Percentiles rank a stretch among this genome's conserved stretches.
These are phyloP conservation scores for Anableps anableps DNA, from an alignment of 2,797 vertebrate genomes.

Conservation along the genomic window DNA sequence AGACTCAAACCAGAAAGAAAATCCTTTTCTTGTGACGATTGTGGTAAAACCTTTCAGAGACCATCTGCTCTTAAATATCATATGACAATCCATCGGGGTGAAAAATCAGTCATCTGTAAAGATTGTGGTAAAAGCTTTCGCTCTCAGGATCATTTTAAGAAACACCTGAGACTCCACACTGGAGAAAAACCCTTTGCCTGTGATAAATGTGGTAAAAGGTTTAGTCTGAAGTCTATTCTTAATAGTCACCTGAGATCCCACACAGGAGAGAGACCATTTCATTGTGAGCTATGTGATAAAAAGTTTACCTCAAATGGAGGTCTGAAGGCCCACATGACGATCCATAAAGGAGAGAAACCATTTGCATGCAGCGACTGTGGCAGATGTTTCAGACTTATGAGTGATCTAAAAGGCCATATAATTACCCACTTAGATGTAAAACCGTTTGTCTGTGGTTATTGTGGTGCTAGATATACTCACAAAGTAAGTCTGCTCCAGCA, in stretches of 20 bases:
- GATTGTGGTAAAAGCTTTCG: background rate
- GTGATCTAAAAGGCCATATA: background rate
- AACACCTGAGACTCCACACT: background rate
- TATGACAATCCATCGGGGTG: background rate
- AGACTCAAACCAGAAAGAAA: background rate
- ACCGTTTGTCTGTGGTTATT: background rate
- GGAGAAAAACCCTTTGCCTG: background rate
- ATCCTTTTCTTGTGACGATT: background rate
- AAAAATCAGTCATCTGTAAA: background rate
- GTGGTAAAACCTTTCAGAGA: background rate
- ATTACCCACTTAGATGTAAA: background rate
- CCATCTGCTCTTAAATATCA: background rate
- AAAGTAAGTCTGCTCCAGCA: background rate
- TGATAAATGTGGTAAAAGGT: background rate
- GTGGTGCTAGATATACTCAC: background rate
- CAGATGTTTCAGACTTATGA: background rate
- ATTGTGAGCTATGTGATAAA: background rate
- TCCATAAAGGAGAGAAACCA: background rate
- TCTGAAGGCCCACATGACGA: background rate
- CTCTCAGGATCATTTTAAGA: background rate
- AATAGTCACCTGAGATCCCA: background rate
- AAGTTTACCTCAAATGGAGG: background rate
- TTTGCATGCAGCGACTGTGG: background rate
- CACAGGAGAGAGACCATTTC: slow-evolving; percentile 1
- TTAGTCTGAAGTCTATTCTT: background rate